Base-by-base conservation (phyloP, 1,140 invertebrate species). In the Ptiloglossa arizonensis region DNA sequence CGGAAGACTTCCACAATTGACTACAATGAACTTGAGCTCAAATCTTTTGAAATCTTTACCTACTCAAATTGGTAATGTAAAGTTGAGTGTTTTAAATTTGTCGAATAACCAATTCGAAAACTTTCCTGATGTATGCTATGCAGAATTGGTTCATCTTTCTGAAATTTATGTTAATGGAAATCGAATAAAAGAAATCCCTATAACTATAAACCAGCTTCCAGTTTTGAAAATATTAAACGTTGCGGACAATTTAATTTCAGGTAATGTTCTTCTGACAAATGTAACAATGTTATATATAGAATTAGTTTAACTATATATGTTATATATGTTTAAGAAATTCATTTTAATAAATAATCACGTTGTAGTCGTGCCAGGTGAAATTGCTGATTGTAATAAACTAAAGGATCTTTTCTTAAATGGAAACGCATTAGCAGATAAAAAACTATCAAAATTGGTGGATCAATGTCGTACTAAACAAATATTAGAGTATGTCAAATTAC, bases 191-290 rank as follows among this genome's bases (percentile, higher is more conserved):
- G 87, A 91, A 69, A 92, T 97, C 38, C 95, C 96, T 0, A 62
- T 87, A 22, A 92, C 93, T 66, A 93, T 97, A 22, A 90, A 86
- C 19, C 81, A 90, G 2, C 89, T 97, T 35, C 88, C 93, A 17
- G 92, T 93, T 17, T 87, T 97, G 48, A 97, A 96, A 89, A 90
- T 94, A 32, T 93, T 97, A 46, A 95, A 97, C 91, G 87, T 97
- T 3, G 93, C 94, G 11, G 91, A 94, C 13, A 97, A 97, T 91
- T 90, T 93, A 72, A 87, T 97, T 27, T 94, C 96, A 94, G 94
- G 95, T 95, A 91, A 92, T 76, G 70, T 50, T 22, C 15, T 3
- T 5, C 38, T 9, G 0, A 32, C 2, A 5, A 50, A 46, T 64
- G 6, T 56, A 4, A 63, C 64, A 27, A 22, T 56, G 52, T 62